Evolutionary conservation across 1,140 invertebrate species (phyloP).

Genomic region (Atopsyche davidsoni): DNA sequence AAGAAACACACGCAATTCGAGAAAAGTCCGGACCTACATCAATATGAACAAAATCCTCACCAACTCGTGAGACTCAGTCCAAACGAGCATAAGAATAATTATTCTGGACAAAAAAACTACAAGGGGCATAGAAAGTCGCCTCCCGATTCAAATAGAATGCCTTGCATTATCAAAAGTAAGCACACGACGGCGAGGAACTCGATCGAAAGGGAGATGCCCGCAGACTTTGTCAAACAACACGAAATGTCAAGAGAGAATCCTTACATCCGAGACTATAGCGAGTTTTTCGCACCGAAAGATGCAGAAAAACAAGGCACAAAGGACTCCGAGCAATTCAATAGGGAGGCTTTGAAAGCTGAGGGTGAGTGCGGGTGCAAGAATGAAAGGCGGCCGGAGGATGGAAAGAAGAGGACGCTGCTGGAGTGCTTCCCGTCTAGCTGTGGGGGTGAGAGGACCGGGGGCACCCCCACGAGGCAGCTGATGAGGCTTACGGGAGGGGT

Average conservation of each 20-base stretch:
- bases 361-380: background rate
- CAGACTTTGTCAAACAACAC: background rate
- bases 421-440: background rate
- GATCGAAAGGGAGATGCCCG: background rate
- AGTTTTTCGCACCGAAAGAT: background rate
- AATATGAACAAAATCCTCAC: background rate
- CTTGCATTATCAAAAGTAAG: background rate
- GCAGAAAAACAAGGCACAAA: background rate
- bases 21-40: no score
- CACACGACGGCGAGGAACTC: background rate
- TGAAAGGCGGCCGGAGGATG: background rate
- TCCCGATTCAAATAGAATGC: conserved; percentile 1
- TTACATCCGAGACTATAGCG: no score
- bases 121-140: background rate
- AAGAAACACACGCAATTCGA: background rate
- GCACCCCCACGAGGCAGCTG: conserved; percentile 44
- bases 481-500: conserved; percentile 54
- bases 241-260: no score
- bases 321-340: background rate
- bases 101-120: background rate
- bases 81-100: no score
- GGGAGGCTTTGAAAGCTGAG: conserved; percentile 1
- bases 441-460: conserved; percentile 26
- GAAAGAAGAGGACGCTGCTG: background rate
- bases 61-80: conserved; percentile 3